Evolutionary conservation across 2,113 vertebrate genomes (phyloP), one percentile per base, ranked within the genome.

Genomic region (Globicephala melas): DNA sequence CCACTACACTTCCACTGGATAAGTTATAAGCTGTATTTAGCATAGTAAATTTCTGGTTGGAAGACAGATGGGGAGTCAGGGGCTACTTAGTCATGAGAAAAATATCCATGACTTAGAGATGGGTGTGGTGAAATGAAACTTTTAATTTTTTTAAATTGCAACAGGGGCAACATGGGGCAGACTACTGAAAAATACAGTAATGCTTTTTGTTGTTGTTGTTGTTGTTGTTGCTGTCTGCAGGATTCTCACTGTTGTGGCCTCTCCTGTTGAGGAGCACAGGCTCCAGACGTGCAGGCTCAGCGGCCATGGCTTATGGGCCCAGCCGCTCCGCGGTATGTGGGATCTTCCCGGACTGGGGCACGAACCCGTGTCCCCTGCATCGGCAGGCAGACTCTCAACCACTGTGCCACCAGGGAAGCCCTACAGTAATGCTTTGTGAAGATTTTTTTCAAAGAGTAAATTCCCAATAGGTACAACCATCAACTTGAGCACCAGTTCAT

Each of bases 101-200:
- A 86, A 41, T 17, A 58, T 26, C 28, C 25, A 17, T 44, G 74
- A 74, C n/a, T 92, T 74, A 79, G 62, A 83, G 25, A 53, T 55
- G 11, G 17, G 18, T 67, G 1, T 36, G 11, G 8, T 67, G 68
- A 83, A 95, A 94, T 31, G 33, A 84, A 81, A 60, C 4, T n/a
- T 77, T 77, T 50, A 77, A 31, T 50, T 33, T 11, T 20, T 20
- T 31, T 6, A 50, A 55, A 62, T 31, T 44, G 20, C 23, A 70
- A 33, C 13, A 7, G 25, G 53, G 41, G 25, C 2, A 38, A 36
- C 6, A 21, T 1, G n/a, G 23, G 38, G 13, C 0, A 10, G 50
- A 41, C 62, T 38, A 28, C 38, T 63, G 23, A 13, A 55, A 77
- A 89, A 41, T 9, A 20, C 18, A 26, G 50, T n/a, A 36, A 73